These are phyloP conservation scores for Coleophora flavipennella DNA, from an alignment of 2,888 invertebrate species.

Conservation along the genomic window DNA sequence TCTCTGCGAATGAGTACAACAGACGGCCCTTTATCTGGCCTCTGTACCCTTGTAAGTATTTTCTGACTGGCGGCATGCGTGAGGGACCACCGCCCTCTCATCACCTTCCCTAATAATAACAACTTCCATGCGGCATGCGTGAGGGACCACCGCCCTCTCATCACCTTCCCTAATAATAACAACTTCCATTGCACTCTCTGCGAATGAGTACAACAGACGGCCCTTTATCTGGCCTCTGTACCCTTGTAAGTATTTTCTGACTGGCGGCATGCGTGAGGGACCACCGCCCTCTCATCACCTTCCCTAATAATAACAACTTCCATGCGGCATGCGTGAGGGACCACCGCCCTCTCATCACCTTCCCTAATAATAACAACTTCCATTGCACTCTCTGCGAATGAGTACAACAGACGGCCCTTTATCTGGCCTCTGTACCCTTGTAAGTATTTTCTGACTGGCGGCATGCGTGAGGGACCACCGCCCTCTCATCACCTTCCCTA, in stretches of 20 bases:
- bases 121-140: constrained; percentile 88
- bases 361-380: constrained; percentile 94
- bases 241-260: constrained; percentile 89
- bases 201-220: constrained; percentile 91
- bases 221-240: constrained; percentile 96
- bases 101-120: too few species aligned
- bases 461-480: too few species aligned
- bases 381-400: constrained; percentile 85
- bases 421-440: constrained; percentile 97
- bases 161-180: constrained; percentile 95
- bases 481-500: too few species aligned
- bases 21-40: constrained; percentile 94
- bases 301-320: constrained; percentile 94
- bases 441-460: constrained; percentile 75
- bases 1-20: constrained; percentile 90
- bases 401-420: constrained; percentile 94
- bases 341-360: constrained; percentile 94
- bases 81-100: too few species aligned
- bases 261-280: constrained; percentile 85
- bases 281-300: constrained; percentile 94
- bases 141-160: constrained; percentile 92
- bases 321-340: constrained; percentile 91
- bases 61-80: too few species aligned
- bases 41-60: constrained; percentile 94
- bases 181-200: constrained; percentile 87